phyloP scores from a whole-genome alignment of 2,797 vertebrate genomes.

The Fratercula arctica region DNA sequence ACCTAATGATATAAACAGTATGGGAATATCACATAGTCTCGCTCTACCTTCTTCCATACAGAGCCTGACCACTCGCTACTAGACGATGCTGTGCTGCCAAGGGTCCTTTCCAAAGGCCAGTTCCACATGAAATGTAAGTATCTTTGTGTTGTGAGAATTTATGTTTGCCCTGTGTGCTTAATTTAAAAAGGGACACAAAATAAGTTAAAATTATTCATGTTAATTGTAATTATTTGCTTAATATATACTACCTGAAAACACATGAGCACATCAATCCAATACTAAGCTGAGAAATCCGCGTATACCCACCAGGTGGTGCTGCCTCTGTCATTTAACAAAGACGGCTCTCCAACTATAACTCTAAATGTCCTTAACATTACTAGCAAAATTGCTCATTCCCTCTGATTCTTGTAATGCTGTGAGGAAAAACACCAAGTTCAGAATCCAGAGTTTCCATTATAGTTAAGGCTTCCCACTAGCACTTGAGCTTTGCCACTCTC shows the following conservation, averaged over 20 bases:
- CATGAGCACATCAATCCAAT: background rate
- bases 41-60: background rate
- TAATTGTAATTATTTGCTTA: background rate
- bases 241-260: background rate
- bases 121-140: background rate
- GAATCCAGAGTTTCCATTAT: background rate
- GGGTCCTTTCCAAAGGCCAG: background rate
- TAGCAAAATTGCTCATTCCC: background rate
- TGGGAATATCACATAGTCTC: background rate
- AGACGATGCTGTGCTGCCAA: background rate
- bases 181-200: background rate
- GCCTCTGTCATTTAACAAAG: background rate
- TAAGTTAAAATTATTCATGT: background rate
- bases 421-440: background rate
- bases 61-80: background rate
- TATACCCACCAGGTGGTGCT: slow-evolving; percentile 20
- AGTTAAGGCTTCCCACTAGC: background rate
- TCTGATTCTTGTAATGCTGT: background rate
- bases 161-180: background rate
- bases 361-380: background rate
- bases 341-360: background rate
- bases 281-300: accelerated
- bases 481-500: background rate
- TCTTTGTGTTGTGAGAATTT: background rate
- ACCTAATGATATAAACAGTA: background rate